Evolutionary conservation across 1,140 invertebrate genomes (phyloP).

Genomic region (Planococcus citri): DNA sequence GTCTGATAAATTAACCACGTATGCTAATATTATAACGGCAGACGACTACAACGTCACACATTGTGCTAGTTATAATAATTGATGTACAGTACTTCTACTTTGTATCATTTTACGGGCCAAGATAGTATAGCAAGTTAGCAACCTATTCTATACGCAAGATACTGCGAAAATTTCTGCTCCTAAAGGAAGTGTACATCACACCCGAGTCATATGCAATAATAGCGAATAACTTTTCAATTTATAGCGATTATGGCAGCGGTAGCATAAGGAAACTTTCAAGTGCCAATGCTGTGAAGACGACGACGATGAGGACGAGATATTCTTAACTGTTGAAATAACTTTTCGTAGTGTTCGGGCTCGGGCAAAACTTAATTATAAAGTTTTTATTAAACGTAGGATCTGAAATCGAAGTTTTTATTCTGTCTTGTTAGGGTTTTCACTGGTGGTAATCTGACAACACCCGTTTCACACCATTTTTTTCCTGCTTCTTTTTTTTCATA

Average conservation of each 20-base stretch:
- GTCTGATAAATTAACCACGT: slow-evolving; percentile 3
- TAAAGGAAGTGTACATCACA: too few species aligned
- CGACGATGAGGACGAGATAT: too few species aligned
- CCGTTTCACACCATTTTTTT: too few species aligned
- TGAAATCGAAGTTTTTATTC: background rate
- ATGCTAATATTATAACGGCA: background rate
- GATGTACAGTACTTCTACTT: too few species aligned
- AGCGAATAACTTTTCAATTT: background rate
- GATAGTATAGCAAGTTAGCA: too few species aligned
- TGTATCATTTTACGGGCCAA: too few species aligned
- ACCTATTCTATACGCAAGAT: too few species aligned
- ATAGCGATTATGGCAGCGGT: background rate
- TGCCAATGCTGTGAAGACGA: background rate
- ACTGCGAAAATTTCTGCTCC: too few species aligned
- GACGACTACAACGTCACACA: background rate
- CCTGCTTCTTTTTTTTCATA: too few species aligned
- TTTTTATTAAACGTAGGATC: background rate
- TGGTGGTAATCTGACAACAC: too few species aligned
- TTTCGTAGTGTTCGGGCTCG: background rate
- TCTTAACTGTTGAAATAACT: slow-evolving; percentile 3
- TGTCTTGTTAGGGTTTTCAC: background rate
- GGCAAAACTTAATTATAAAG: slow-evolving; percentile 4
- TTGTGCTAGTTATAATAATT: background rate
- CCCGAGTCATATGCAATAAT: too few species aligned
- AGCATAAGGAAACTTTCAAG: background rate